Evolutionary conservation across 2,797 vertebrate genomes (phyloP).

Genomic region (Orestias chungarensis): DNA sequence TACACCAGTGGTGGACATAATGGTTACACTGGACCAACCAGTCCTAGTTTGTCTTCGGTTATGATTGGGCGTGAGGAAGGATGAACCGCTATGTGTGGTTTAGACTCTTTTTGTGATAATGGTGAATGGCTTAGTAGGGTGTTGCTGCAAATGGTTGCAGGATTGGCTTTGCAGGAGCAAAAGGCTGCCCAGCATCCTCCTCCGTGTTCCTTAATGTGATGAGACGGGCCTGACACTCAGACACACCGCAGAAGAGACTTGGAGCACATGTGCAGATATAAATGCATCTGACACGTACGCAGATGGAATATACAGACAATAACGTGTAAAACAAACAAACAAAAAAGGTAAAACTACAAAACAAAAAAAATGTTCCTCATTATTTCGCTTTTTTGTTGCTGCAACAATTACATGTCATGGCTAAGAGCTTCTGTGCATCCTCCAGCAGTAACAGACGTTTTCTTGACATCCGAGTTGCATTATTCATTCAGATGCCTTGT

Average conservation of each 20-base stretch:
- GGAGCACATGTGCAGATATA: slow-evolving; percentile 39
- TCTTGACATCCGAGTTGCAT: slow-evolving; percentile 50
- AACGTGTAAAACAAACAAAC: no score
- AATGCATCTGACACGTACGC: slow-evolving; percentile 11
- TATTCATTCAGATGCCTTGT: slow-evolving; percentile 58
- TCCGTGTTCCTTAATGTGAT: slow-evolving; percentile 84
- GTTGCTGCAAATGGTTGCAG: slow-evolving; percentile 52
- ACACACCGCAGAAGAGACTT: slow-evolving; percentile 81
- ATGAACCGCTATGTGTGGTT: not conserved
- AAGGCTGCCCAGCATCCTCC: slow-evolving; percentile 76
- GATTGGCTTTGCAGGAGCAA: slow-evolving; percentile 81
- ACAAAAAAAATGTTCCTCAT: slow-evolving; percentile 29
- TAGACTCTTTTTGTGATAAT: slow-evolving; percentile 82
- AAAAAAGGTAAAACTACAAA: slow-evolving; percentile 13
- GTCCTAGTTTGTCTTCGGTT: accelerated
- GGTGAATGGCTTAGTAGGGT: slow-evolving; percentile 80
- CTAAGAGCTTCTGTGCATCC: slow-evolving; percentile 41
- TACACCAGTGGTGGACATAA: slow-evolving; percentile 48
- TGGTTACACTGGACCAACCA: no score
- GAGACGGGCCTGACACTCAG: slow-evolving; percentile 83
- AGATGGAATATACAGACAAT: slow-evolving; percentile 11
- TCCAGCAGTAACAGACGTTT: slow-evolving; percentile 35
- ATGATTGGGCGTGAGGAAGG: not conserved
- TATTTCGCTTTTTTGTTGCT: slow-evolving; percentile 48
- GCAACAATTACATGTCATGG: slow-evolving; percentile 41